Conservation (phyloP, 2,113 vertebrate genomes). For the Dissostichus mawsoni region DNA sequence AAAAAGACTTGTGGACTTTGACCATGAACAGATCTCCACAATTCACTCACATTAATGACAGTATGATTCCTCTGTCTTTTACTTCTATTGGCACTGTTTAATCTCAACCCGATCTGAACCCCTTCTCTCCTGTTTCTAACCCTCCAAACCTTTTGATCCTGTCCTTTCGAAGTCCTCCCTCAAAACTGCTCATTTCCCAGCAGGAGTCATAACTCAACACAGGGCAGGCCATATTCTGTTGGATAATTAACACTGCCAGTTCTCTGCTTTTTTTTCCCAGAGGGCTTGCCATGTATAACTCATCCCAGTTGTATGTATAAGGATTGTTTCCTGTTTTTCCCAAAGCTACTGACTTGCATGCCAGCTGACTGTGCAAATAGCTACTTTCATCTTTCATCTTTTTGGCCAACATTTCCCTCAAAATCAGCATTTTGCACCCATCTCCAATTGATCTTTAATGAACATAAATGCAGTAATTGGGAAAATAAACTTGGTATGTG, state of each 20-base stretch:
- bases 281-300: constrained; percentile 86
- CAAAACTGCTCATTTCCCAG: constrained; percentile 64
- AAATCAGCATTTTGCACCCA: constrained; percentile 83
- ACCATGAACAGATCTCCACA: constrained; percentile 24
- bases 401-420: constrained; percentile 75
- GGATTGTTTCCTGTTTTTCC: constrained; percentile 79
- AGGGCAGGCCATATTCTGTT: constrained; percentile 64
- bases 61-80: constrained; percentile 17
- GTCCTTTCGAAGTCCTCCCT: constrained; percentile 50
- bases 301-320: constrained; percentile 87
- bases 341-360: constrained; percentile 84
- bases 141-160: constrained; percentile 60
- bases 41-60: constrained; percentile 27
- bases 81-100: constrained; percentile 64
- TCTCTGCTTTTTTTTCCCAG: constrained; percentile 84
- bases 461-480: constrained; percentile 61
- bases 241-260: constrained; percentile 82
- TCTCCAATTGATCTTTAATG: constrained; percentile 70
- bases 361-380: constrained; percentile 83
- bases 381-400: constrained; percentile 82
- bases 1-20: constrained; percentile 8
- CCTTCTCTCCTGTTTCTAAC: constrained; percentile 68
- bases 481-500: constrained; percentile 29
- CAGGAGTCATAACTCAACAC: constrained; percentile 48
- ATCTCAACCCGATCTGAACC: constrained; percentile 59